phyloP scores from a whole-genome alignment of 2,113 vertebrate genomes.

The Podarcis cretensis region DNA sequence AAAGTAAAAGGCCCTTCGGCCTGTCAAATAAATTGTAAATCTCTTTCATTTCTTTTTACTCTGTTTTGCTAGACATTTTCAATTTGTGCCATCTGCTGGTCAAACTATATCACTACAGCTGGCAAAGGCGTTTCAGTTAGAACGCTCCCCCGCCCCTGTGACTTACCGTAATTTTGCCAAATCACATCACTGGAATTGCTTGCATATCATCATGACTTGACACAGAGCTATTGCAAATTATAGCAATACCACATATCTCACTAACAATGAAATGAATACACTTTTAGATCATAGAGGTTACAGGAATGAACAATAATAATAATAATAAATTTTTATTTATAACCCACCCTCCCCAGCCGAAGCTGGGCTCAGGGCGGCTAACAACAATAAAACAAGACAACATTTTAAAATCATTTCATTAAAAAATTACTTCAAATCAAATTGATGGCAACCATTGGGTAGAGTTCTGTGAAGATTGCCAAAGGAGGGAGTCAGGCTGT shows the following conservation, averaged over 20 bases:
- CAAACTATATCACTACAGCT: neutral
- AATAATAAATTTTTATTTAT: too few species aligned
- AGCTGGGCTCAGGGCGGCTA: too few species aligned
- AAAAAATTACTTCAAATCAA: too few species aligned
- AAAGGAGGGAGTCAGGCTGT: too few species aligned
- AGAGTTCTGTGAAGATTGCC: too few species aligned
- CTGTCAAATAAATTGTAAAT: neutral
- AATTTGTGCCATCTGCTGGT: conserved; percentile 75
- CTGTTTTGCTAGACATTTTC: conserved; percentile 51
- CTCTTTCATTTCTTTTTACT: neutral
- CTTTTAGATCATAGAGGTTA: neutral
- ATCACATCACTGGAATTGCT: accelerated
- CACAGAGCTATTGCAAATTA: accelerated
- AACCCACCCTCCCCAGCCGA: too few species aligned
- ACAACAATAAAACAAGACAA: too few species aligned
- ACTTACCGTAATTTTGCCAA: neutral
- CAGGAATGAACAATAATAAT: neutral
- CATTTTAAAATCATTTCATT: too few species aligned
- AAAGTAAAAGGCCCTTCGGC: neutral
- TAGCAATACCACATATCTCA: neutral
- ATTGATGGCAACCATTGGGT: too few species aligned
- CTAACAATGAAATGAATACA: accelerated
- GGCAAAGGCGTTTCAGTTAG: neutral
- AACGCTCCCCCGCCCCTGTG: neutral
- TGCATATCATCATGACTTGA: neutral